These are phyloP conservation scores for Dilophus febrilis DNA, from an alignment of 2,888 invertebrate species.

Conservation along the genomic window DNA sequence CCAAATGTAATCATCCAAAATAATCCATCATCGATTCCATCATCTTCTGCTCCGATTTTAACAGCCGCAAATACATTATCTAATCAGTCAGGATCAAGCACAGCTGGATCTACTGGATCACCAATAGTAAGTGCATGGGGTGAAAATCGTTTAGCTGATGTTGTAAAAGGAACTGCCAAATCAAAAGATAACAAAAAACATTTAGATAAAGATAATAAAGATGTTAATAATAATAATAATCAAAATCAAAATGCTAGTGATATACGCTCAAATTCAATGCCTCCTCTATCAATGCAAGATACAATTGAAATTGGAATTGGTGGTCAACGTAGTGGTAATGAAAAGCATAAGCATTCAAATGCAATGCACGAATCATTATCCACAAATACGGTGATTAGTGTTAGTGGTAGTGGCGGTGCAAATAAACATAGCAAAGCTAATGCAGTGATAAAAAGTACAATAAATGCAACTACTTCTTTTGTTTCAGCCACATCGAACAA, in stretches of 20 bases:
- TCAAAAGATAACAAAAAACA: conserved; percentile 17
- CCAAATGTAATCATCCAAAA: no score
- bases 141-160: conserved; percentile 55
- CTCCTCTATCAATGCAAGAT: conserved; percentile 14
- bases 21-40: no score
- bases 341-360: conserved; percentile 13
- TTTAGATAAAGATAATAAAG: conserved; percentile 7
- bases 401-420: conserved; percentile 31
- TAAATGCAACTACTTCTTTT: conserved; percentile 20
- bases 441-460: conserved; percentile 33
- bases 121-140: conserved; percentile 32
- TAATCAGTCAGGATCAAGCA: no score
- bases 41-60: no score
- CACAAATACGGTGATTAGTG: conserved; percentile 19
- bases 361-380: conserved; percentile 15
- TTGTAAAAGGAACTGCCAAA: conserved; percentile 57
- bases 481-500: no score
- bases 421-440: conserved; percentile 29
- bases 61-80: no score
- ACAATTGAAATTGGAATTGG: conserved; percentile 16
- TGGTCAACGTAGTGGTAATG: conserved; percentile 10
- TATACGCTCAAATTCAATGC: conserved; percentile 5
- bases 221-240: conserved; percentile 1
- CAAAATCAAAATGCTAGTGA: not conserved
- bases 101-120: not conserved